Percentiles rank a stretch among this genome's conserved stretches.
Evolutionary conservation across 92 coral and sea anemone genomes (phyloP).

Genomic region (Zoanthus sansibaricus): DNA sequence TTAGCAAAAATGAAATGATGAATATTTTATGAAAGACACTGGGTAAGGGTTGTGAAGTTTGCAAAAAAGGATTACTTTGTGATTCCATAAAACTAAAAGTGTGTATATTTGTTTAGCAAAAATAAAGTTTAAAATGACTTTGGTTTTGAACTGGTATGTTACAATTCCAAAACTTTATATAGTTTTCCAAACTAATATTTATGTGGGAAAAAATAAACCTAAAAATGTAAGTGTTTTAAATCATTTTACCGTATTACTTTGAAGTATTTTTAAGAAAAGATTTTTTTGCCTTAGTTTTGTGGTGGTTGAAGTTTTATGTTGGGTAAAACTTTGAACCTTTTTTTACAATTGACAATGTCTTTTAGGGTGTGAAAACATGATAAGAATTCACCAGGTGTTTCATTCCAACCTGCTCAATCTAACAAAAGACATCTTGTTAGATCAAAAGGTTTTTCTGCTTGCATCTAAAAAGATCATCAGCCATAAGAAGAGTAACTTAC

Average conservation of each 20-base stretch:
- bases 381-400: background rate
- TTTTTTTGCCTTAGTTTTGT: background rate
- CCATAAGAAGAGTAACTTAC: too few relatives aligned
- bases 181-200: constrained; percentile 14
- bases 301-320: background rate
- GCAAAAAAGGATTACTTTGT: background rate
- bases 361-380: background rate
- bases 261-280: background rate
- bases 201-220: constrained; percentile 16
- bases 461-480: too few relatives aligned
- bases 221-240: background rate
- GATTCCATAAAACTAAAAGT: background rate
- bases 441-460: too few relatives aligned
- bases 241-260: background rate
- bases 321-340: too few relatives aligned
- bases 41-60: background rate
- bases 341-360: background rate
- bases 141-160: constrained; percentile 1
- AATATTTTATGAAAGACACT: constrained; percentile 11
- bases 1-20: constrained; percentile 7
- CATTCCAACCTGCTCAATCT: background rate
- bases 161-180: background rate
- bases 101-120: background rate
- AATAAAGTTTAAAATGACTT: background rate
- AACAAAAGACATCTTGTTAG: background rate